Base-by-base conservation (phyloP, 1,140 invertebrate species). In the Drusus annulatus region DNA sequence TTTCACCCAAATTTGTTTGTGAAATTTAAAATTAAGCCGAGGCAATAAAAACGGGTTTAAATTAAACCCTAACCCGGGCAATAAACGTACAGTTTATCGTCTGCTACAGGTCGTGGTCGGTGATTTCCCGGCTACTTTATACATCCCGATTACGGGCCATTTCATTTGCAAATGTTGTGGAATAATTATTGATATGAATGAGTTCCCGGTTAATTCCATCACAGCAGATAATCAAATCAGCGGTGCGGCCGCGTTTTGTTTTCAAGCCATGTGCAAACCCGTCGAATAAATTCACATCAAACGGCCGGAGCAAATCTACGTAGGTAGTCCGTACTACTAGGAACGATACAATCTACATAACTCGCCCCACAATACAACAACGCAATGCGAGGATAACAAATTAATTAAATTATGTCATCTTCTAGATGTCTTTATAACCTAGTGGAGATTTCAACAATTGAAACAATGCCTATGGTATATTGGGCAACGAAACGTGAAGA, bases 151-250 rank as follows among this genome's bases (percentile, higher is more conserved):
- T 56, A 25, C 51, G 13, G 51, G 19, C 51, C 50, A 54, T 74
- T 74, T 74, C 62, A 52, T 56, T 56, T 74, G 51, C 51, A 21
- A 17, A 73, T 74, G 51, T 56, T 54, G 25, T 56, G 19, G 71
- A 74, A 76, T 76, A 45, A 60, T 45, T 45, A 45, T 60, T 76
- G 31, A 76, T 76, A 60, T 76, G 78, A 75, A 62, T 56, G 58
- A 74, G 63, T 80, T 36, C 28, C 19, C 56, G 21, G 58, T 80
- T 80, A 80, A 80, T 80, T 80, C 78, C 60, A 75, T 80, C 56
- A 80, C 78, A 80, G 76, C 62, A 80, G 78, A 76, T 80, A 80
- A 80, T 80, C 78, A 80, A 80, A 75, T 62, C 69, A 62, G 31
- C 65, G 78, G 65, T 52, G 50, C 28, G 63, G 13, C 58, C 25